Conservation (phyloP, 2,797 vertebrate genomes). For the Dryobates pubescens region DNA sequence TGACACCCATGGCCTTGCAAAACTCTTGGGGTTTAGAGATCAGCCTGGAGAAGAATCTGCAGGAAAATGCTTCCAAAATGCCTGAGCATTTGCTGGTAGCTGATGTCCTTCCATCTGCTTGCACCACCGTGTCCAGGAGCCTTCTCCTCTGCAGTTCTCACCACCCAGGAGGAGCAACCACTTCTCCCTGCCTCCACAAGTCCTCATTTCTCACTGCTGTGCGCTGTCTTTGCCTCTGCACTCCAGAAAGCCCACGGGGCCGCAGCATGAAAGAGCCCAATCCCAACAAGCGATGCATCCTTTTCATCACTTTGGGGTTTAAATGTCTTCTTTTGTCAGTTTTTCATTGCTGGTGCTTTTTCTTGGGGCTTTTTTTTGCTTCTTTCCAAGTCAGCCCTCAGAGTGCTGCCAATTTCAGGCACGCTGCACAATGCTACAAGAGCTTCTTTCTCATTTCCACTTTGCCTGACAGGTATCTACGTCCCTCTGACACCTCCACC, state of each 20-base stretch:
- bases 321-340: slow-evolving; percentile 29
- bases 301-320: slow-evolving; percentile 38
- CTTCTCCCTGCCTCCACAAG: not conserved
- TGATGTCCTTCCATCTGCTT: not conserved
- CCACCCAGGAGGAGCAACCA: not conserved
- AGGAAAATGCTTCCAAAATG: not conserved
- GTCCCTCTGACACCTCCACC: not conserved
- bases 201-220: rapidly evolving
- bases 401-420: slow-evolving; percentile 28
- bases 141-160: not conserved
- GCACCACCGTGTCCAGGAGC: not conserved
- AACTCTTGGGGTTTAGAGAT: not conserved
- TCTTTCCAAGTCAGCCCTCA: not conserved
- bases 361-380: not conserved
- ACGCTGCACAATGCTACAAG: not conserved
- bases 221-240: not conserved
- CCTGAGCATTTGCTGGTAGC: not conserved
- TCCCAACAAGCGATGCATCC: not conserved
- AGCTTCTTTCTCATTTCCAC: slow-evolving; percentile 38
- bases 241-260: not conserved
- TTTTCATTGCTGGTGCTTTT: not conserved
- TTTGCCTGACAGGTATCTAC: slow-evolving; percentile 24
- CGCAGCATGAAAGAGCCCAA: not conserved
- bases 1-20: rapidly evolving
- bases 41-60: not conserved